Evolutionary conservation across 2,888 invertebrate species (phyloP), one percentile per base, ranked within the genome.

Genomic region (Trypoxylon attenuatum): DNA sequence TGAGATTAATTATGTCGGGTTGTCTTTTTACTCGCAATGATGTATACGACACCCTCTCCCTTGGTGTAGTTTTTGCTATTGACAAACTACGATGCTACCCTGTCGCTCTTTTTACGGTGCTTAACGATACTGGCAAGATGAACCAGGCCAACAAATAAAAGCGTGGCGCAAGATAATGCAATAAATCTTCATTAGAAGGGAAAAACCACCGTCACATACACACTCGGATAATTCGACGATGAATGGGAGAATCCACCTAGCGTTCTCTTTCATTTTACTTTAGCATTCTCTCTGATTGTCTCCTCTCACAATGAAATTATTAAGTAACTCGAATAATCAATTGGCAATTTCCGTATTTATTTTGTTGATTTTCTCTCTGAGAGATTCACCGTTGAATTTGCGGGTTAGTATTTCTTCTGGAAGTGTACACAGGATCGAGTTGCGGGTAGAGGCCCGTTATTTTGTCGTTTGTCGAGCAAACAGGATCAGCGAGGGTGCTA

Each of bases 131-230:
- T 56, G 55, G 53, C 51, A 57, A 75, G 72, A 77, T 77, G 75
- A 77, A 75, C 63, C 66, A 43, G 25, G 18, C 57, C 47, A 62
- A 52, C 50, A 68, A 70, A 71, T 64, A 67, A 72, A 72, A 59
- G 66, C 72, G 53, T 27, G 33, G 47, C 42, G 10, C 53, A 61
- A 61, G 64, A 69, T 68, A 64, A 66, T 54, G 62, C 66, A 72
- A 73, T 77, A 73, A 79, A 76, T 79, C 73, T 72, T 77, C 73
- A 65, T 79, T 79, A 75, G 47, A 42, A 27, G 25, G 63, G 47
- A 69, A 65, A 72, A 69, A 71, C 43, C 45, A 52, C 27, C 42
- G 23, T 42, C 55, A 49, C 61, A 57, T 56, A 53, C 58, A 63
- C 45, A 50, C 65, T 38, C 27, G 29, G 51, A 60, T 60, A 71